Evolutionary conservation across 2,797 vertebrate species (phyloP).

Genomic region (Anisognathus igniventris): DNA sequence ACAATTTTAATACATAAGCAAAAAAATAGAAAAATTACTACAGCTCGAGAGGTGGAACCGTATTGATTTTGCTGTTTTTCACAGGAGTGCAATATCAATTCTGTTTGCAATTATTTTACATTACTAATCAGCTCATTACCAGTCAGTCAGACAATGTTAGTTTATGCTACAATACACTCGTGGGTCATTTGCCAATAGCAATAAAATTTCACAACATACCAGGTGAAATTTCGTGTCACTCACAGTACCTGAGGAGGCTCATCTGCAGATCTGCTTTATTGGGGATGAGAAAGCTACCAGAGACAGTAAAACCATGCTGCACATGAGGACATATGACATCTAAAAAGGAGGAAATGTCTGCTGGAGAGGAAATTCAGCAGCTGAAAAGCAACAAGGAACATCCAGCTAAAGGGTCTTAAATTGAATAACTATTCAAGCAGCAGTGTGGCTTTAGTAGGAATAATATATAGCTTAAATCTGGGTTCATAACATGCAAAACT

Average conservation of each 20-base stretch:
- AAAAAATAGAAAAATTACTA: not conserved
- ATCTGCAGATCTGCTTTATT: not conserved
- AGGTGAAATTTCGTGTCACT: not conserved
- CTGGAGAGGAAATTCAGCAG: not conserved
- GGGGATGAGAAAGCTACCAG: not conserved
- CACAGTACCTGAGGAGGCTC: not conserved
- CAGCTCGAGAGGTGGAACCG: not conserved
- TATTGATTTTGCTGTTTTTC: constrained; percentile 24
- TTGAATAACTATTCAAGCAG: not conserved
- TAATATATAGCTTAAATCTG: not conserved
- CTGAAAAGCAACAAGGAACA: not conserved
- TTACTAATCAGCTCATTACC: constrained; percentile 65
- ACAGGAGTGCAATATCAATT: not conserved
- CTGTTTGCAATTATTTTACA: constrained; percentile 55
- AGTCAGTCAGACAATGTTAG: constrained; percentile 41
- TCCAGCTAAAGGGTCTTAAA: not conserved
- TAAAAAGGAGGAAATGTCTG: not conserved
- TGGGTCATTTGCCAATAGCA: constrained; percentile 46
- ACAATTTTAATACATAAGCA: not conserved
- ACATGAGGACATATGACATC: not conserved
- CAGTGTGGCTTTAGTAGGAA: not conserved
- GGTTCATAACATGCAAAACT: not conserved
- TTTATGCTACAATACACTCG: not conserved
- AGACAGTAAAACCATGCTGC: not conserved
- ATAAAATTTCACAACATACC: not conserved